phyloP scores from a whole-genome alignment of 2,797 vertebrate genomes.

The Rhynchonycteris naso region DNA sequence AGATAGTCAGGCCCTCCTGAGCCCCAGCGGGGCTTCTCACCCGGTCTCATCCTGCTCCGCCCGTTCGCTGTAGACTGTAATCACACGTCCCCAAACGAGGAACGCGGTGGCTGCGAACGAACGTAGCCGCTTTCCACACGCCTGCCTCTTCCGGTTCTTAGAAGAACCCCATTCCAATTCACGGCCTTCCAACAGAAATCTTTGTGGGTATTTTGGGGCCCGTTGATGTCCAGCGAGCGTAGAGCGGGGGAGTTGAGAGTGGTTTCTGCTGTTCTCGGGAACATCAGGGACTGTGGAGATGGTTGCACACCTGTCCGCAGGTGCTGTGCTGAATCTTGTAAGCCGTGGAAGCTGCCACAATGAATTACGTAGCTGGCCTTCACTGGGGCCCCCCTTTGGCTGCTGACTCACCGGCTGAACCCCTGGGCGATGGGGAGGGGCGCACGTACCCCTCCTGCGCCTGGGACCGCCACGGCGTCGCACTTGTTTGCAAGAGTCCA shows the following conservation, averaged over 20 bases:
- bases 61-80: not conserved
- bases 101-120: not conserved
- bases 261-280: not conserved
- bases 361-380: constrained; percentile 9
- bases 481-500: too few relatives aligned
- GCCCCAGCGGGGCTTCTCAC: not conserved
- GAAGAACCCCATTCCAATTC: too few relatives aligned
- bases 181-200: constrained; percentile 37
- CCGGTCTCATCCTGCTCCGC: not conserved
- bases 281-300: not conserved
- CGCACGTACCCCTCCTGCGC: too few relatives aligned
- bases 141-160: not conserved
- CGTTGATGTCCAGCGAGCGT: too few relatives aligned
- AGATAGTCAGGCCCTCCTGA: not conserved
- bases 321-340: not conserved
- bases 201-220: constrained; percentile 42
- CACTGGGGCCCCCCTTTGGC: not conserved
- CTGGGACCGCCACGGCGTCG: too few relatives aligned
- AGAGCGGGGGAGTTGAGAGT: constrained; percentile 1
- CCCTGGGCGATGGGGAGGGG: not conserved
- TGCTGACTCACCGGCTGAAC: not conserved
- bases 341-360: not conserved
- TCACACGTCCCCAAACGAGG: not conserved
- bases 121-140: not conserved
- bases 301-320: not conserved